Evolutionary conservation across 2,797 vertebrate species (phyloP), one percentile per base, ranked within the genome.

Genomic region (Botia almorhae): DNA sequence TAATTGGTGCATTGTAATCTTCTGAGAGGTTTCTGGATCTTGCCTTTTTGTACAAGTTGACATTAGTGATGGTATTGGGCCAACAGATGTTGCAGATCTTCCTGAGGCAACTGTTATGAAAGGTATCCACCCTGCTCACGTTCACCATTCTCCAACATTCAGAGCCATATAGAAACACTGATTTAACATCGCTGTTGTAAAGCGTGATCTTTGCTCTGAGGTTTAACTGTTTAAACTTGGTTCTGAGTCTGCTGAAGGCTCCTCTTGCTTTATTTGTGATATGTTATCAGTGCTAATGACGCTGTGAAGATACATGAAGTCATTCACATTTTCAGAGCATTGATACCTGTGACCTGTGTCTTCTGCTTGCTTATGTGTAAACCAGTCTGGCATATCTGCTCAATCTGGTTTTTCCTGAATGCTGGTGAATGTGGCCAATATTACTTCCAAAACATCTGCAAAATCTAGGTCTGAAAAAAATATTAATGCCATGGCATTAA

Each of bases 31-130:
- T 65, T 12, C 39, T 65, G 1, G 4, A 65, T 65, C 10, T 39
- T 39, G 36, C n/a, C n/a, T 67, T 46, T 67, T 43, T 43, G 2
- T 7, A 67, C 4, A 67, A 3, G 4, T 46, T 67, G n/a, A 12
- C 4, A 39, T 65, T 39, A n/a, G 17, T 39, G 17, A 65, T 19
- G 8, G 36, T 14, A 8, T 23, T 46, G n/a, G 64, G 64, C 11
- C n/a, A 21, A 12, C 6, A 19, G 10, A 67, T 43, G n/a, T 43
- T 43, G 1, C 36, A 43, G 63, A 43, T 43, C 17, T 12, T 19
- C 29, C 16, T 65, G n/a, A 65, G 36, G 33, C 36, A 67, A 67
- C 36, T 43, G 2, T 67, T 43, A 67, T 67, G n/a, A 39, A 67
- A 19, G 5, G 2, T 3, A 14, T 46, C 36, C 46, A 21, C 3